Percentiles rank a stretch among this genome's conserved stretches.
These are phyloP conservation scores for Brachyptera putata DNA, from an alignment of 2,888 invertebrate species.

Conservation along the genomic window DNA sequence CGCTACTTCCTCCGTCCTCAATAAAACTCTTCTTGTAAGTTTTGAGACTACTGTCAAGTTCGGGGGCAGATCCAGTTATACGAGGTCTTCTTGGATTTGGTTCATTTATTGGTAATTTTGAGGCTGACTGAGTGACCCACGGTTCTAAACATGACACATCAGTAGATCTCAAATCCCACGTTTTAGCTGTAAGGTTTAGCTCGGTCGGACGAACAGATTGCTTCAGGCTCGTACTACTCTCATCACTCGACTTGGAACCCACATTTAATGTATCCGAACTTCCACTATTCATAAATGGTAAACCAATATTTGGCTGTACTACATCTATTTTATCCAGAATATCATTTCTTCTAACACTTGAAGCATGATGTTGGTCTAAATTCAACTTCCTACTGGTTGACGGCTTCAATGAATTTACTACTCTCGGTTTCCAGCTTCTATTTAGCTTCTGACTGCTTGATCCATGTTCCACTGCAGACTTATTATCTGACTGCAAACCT, in stretches of 20 bases:
- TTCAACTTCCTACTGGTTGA: neutral
- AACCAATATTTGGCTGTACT: too few species aligned
- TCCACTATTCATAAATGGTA: conserved; percentile 31
- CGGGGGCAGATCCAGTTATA: conserved; percentile 32
- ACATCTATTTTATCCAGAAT: neutral
- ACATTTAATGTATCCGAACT: conserved; percentile 39
- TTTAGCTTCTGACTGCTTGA: neutral
- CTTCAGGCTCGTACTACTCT: neutral
- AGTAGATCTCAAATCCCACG: conserved; percentile 23
- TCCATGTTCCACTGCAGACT: neutral
- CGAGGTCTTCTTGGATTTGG: conserved; percentile 5
- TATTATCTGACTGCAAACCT: conserved; percentile 28
- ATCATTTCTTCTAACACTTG: too few species aligned
- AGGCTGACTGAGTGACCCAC: neutral
- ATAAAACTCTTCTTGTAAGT: conserved; percentile 54
- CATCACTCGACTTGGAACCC: conserved; percentile 31
- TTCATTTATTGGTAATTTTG: neutral
- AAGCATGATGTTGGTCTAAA: neutral
- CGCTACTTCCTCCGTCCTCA: conserved; percentile 55
- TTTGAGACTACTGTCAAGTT: conserved; percentile 44
- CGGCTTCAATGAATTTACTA: neutral
- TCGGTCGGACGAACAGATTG: conserved; percentile 26
- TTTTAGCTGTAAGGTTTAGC: conserved; percentile 24
- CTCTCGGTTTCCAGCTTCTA: neutral
- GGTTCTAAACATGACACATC: too few species aligned